Percentiles rank a stretch among this genome's conserved stretches.
These are phyloP conservation scores for Noctilio leporinus DNA, from an alignment of 2,113 vertebrate genomes.

Conservation along the genomic window DNA sequence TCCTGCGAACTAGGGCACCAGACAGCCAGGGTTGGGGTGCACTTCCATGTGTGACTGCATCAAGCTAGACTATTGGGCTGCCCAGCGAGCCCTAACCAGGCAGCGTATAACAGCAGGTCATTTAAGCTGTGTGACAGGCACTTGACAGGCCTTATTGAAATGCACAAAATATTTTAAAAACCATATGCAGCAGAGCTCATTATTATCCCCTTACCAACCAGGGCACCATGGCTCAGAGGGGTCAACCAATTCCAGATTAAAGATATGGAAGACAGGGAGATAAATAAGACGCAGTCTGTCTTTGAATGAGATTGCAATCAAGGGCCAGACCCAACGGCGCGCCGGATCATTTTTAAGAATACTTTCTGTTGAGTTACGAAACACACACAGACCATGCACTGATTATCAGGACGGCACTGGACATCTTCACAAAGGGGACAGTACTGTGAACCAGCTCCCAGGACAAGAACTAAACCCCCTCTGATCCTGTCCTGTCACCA, in stretches of 20 bases:
- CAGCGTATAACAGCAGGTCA: not conserved
- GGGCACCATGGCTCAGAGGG: not conserved
- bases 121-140: not conserved
- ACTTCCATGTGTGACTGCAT: not conserved
- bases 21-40: not conserved
- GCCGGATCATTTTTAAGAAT: not conserved
- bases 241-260: not conserved
- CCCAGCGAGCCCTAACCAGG: not conserved
- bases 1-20: not conserved
- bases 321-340: not conserved
- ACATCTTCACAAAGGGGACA: not conserved
- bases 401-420: rapidly evolving
- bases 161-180: not conserved
- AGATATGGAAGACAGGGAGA: not conserved
- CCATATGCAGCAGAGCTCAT: not conserved
- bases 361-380: not conserved
- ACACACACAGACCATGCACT: rapidly evolving
- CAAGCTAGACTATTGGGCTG: not conserved
- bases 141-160: not conserved
- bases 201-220: not conserved
- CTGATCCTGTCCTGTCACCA: not conserved
- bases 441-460: not conserved
- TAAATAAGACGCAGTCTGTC: not conserved
- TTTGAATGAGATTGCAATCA: not conserved
- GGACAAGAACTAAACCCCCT: not conserved